Conservation (phyloP, 2,797 vertebrate species). For the Pitangus sulphuratus region DNA sequence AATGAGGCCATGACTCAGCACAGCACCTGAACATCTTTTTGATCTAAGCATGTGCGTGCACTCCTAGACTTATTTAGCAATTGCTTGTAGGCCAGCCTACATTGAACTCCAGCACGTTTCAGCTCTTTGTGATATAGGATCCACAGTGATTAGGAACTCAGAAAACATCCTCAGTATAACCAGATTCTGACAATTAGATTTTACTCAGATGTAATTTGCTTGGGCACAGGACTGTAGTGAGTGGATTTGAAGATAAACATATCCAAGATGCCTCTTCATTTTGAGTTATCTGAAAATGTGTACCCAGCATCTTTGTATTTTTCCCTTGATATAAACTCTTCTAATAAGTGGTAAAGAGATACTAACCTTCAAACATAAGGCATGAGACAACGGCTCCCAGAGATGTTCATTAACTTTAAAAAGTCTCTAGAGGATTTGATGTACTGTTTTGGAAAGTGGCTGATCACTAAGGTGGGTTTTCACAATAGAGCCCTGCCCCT, state of each 20-base stretch:
- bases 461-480: background rate
- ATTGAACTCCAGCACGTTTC: background rate
- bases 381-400: background rate
- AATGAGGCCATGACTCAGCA: background rate
- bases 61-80: background rate
- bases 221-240: background rate
- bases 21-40: background rate
- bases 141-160: background rate
- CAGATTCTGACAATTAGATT: background rate
- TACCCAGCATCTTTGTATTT: background rate
- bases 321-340: background rate
- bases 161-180: background rate
- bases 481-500: background rate
- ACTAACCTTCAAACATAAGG: background rate
- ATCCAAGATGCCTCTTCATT: background rate
- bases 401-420: background rate
- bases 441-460: background rate
- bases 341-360: background rate
- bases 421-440: background rate
- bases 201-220: background rate
- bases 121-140: background rate
- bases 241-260: background rate
- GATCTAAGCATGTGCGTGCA: accelerated
- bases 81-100: background rate
- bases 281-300: background rate